Evolutionary conservation across 2,888 invertebrate genomes (phyloP).

Genomic region (Bruchidius siliquastri): DNA sequence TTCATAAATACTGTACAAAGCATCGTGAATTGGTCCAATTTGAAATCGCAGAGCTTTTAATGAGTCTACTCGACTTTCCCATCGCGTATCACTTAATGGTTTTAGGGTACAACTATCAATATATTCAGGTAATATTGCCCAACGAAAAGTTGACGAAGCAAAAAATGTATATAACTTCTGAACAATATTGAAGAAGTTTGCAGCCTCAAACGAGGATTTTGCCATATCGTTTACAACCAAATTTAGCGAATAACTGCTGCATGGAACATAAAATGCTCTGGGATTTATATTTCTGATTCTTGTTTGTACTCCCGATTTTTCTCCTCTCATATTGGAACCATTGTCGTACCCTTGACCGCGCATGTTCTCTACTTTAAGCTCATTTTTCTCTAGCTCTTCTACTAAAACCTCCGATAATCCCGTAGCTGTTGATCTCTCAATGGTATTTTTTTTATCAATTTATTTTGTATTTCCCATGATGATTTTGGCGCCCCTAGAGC

Average conservation of each 20-base stretch:
- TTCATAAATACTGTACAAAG: neutral
- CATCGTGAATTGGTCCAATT: neutral
- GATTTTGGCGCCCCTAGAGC: too few species aligned
- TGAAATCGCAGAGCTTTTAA: neutral
- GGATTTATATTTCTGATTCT: neutral
- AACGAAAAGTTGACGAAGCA: constrained; percentile 6
- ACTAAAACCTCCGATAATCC: too few species aligned
- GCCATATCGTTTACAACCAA: constrained; percentile 32
- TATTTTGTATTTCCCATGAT: too few species aligned
- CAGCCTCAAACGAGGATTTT: constrained; percentile 17
- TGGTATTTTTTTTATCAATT: too few species aligned
- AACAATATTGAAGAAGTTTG: neutral
- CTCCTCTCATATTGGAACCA: neutral
- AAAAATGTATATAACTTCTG: constrained; percentile 9
- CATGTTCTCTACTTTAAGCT: neutral
- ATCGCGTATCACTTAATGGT: constrained; percentile 16
- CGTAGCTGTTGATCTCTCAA: too few species aligned
- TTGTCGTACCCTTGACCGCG: neutral
- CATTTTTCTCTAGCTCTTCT: too few species aligned
- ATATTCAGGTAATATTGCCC: constrained; percentile 1
- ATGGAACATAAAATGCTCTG: neutral
- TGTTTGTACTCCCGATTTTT: neutral
- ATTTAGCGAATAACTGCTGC: neutral
- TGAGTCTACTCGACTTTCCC: constrained; percentile 4
- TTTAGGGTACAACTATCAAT: constrained; percentile 22